phyloP scores from a whole-genome alignment of 1,140 invertebrate species.

The Campoletis sonorensis region DNA sequence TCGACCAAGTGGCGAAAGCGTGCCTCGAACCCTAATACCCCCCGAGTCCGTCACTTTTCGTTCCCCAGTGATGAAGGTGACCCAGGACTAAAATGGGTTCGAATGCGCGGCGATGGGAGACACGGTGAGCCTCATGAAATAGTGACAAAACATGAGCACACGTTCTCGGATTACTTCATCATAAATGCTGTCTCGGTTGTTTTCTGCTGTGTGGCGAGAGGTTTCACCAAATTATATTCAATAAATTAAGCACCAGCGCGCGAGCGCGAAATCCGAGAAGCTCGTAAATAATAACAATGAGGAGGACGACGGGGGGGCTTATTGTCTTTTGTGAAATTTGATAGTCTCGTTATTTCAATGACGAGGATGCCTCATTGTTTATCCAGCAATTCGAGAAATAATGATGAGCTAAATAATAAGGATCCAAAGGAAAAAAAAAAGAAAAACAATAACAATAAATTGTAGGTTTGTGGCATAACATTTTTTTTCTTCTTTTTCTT shows the following conservation, averaged over 20 bases:
- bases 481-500: neutral
- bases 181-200: neutral
- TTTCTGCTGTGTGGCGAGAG: no score
- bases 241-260: neutral
- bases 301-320: neutral
- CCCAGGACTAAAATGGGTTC: conserved; percentile 4
- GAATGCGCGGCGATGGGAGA: neutral
- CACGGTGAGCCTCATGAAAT: neutral
- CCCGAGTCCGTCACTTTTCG: neutral
- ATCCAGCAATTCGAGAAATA: no score
- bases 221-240: no score
- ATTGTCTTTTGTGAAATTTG: neutral
- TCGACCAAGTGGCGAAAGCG: conserved; percentile 6
- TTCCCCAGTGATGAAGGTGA: neutral
- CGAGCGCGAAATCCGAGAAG: neutral
- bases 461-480: neutral
- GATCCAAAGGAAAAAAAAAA: neutral
- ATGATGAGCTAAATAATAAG: no score
- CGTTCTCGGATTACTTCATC: neutral
- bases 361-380: neutral
- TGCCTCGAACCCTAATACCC: conserved; percentile 1
- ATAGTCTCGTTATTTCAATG: neutral
- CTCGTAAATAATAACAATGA: neutral
- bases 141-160: neutral
- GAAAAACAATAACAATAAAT: neutral